Evolutionary conservation across 2,113 vertebrate genomes (phyloP), one percentile per base, ranked within the genome.

Genomic region (Panthera leo): DNA sequence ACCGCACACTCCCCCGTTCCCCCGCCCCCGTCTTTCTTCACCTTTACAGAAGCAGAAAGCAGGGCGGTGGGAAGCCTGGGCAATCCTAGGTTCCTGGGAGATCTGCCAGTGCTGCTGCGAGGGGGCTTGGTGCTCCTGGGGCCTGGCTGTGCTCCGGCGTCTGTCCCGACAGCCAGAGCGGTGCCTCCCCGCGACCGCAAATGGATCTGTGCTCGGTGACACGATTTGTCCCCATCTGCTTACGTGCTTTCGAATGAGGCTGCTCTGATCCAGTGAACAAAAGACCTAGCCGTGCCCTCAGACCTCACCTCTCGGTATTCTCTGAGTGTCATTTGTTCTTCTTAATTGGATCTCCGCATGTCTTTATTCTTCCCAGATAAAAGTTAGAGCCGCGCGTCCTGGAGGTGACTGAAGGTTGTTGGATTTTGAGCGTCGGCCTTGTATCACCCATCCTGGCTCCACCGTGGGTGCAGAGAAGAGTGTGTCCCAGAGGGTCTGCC

Each of bases 311-410:
- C 58, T 4, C 12, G 1, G 1, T 71, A 9, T 51, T 91, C 79
- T 91, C 63, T 75, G 23, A 29, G 5, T 39, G 31, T 51, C 7
- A 19, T 65, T 53, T 53, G 31, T 67, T 84, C 39, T 61, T 80
- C 75, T 92, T 63, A 89, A 94, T 51, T 48, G 92, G 79, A 29
- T 70, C 78, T 94, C 51, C 23, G 19, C 8, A 0, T 84, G 8
- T 86, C 45, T 45, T 55, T 65, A 3, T 79, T 95, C 68, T 90
- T 90, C 83, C 53, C 97, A 99, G 99, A 98, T 97, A 98, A 98
- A 97, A 99, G 99, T 98, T 99, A 98, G 96, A 98, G 98, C 98
- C 61, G 0, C 11, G 12, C 94, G 98, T 97, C 89, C 95, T 96
- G 85, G 97, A 98, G 97, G 96, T 63, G 95, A 93, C 98, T 98